These are phyloP conservation scores for Eupithecia dodoneata DNA, from an alignment of 2,888 invertebrate species.

Conservation along the genomic window DNA sequence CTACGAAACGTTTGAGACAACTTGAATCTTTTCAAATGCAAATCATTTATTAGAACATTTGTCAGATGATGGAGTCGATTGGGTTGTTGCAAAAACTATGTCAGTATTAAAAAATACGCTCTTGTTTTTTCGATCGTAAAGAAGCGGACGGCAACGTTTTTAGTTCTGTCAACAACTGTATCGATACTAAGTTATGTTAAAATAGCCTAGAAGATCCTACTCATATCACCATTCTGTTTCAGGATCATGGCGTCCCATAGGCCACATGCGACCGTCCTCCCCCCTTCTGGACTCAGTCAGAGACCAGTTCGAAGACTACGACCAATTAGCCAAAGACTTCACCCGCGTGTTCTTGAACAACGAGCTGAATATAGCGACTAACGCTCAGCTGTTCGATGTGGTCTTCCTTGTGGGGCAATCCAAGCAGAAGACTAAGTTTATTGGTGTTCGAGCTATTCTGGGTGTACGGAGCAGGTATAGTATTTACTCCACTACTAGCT, in stretches of 20 bases:
- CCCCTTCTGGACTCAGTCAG: slow-evolving; percentile 96
- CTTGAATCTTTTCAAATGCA: too few relatives aligned
- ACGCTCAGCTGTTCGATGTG: slow-evolving; percentile 94
- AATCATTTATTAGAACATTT: too few relatives aligned
- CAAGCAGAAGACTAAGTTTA: slow-evolving; percentile 95
- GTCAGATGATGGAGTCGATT: too few relatives aligned
- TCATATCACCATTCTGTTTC: slow-evolving; percentile 19
- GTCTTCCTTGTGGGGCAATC: slow-evolving; percentile 96
- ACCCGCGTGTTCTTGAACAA: slow-evolving; percentile 94
- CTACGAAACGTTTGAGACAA: too few relatives aligned
- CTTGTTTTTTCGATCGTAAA: too few relatives aligned
- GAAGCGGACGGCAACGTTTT: too few relatives aligned
- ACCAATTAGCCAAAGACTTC: slow-evolving; percentile 96
- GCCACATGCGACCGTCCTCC: slow-evolving; percentile 96
- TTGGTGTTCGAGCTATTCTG: slow-evolving; percentile 95
- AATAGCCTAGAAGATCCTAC: not conserved
- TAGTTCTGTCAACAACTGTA: too few relatives aligned
- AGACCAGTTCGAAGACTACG: slow-evolving; percentile 97
- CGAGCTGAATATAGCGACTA: slow-evolving; percentile 90
- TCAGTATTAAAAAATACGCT: too few relatives aligned
- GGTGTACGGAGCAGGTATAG: slow-evolving; percentile 93
- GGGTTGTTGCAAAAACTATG: too few relatives aligned
- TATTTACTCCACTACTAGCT: not conserved
- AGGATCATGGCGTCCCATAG: slow-evolving; percentile 97
- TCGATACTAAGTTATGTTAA: too few relatives aligned